Evolutionary conservation across 2,888 invertebrate genomes (phyloP).

Genomic region (Aradus depressus): DNA sequence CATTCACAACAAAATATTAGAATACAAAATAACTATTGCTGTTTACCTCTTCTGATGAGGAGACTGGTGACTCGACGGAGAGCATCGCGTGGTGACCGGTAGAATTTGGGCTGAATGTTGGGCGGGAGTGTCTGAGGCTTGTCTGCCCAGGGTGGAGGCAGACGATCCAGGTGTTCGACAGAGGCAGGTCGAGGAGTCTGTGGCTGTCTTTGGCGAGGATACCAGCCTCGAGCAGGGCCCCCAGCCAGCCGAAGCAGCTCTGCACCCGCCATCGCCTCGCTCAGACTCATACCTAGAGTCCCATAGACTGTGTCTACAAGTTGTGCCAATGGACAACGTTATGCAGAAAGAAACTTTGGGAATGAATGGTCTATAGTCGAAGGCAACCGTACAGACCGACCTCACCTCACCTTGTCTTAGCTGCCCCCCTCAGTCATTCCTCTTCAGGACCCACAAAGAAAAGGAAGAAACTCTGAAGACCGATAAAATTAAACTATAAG

Average conservation of each 20-base stretch:
- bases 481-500: too few relatives aligned
- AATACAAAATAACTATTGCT: conserved; percentile 4
- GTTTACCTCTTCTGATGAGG: conserved; percentile 72
- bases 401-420: too few relatives aligned
- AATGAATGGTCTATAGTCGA: too few relatives aligned
- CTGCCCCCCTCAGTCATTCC: too few relatives aligned
- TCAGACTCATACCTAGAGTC: conserved; percentile 37
- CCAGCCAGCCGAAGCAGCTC: conserved; percentile 67
- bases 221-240: conserved; percentile 73
- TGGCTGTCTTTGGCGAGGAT: conserved; percentile 35
- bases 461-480: too few relatives aligned
- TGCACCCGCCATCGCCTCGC: conserved; percentile 55
- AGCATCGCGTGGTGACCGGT: conserved; percentile 77
- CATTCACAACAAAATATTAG: neutral
- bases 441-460: too few relatives aligned
- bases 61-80: conserved; percentile 78
- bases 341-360: too few relatives aligned
- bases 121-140: conserved; percentile 80
- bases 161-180: conserved; percentile 71
- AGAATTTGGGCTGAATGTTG: conserved; percentile 79
- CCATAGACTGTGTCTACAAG: too few relatives aligned
- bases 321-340: too few relatives aligned
- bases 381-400: too few relatives aligned
- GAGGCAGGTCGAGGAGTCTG: conserved; percentile 68
- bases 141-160: conserved; percentile 41